Evolutionary conservation across 2,888 invertebrate species (phyloP).

Genomic region (Cheiracanthium punctorium): DNA sequence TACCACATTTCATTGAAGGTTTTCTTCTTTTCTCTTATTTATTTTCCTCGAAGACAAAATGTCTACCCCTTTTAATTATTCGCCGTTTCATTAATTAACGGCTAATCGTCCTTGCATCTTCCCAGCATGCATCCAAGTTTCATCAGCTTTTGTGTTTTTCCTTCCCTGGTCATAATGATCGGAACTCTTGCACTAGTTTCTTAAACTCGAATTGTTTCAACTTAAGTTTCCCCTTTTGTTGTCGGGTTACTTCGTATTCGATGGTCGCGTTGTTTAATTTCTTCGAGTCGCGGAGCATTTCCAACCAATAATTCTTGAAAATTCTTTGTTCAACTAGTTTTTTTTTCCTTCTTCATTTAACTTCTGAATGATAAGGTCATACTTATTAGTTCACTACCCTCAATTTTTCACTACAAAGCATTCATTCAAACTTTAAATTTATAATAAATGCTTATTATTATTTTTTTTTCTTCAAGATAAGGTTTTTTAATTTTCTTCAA

Average conservation of each 20-base stretch:
- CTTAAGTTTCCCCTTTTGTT: neutral
- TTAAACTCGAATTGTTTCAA: neutral
- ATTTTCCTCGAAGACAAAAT: neutral
- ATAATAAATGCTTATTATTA: too few relatives aligned
- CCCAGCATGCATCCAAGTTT: neutral
- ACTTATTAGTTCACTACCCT: too few relatives aligned
- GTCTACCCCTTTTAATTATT: neutral
- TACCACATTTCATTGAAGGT: neutral
- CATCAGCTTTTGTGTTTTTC: conserved; percentile 4
- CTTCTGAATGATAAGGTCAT: too few relatives aligned
- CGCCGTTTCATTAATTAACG: neutral
- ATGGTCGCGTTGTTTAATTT: too few relatives aligned
- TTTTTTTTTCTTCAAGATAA: too few relatives aligned
- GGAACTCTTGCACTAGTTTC: neutral
- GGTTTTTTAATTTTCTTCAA: too few relatives aligned
- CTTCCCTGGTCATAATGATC: neutral
- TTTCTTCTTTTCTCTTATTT: neutral
- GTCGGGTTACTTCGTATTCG: neutral
- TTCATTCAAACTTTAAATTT: too few relatives aligned
- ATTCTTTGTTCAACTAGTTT: too few relatives aligned
- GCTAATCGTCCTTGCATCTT: neutral
- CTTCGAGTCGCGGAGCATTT: too few relatives aligned
- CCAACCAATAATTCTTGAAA: too few relatives aligned
- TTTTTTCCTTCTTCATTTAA: too few relatives aligned
- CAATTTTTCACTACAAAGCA: too few relatives aligned